These are phyloP conservation scores for Platorchestia sp. DNA, from an alignment of 1,140 invertebrate genomes.

Conservation along the genomic window DNA sequence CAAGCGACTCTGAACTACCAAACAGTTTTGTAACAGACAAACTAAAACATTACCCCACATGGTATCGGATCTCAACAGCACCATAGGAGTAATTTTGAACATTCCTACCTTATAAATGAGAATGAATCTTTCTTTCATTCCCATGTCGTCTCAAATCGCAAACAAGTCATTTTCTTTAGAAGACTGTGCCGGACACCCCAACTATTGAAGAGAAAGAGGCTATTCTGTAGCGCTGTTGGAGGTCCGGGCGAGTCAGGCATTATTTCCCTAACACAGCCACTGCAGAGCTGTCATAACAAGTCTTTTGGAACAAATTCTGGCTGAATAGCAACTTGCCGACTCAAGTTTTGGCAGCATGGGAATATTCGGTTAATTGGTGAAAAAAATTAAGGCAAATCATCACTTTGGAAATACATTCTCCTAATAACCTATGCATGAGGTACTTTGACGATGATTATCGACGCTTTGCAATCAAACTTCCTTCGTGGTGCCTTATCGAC, in stretches of 20 bases:
- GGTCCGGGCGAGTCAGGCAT: constrained; percentile 13
- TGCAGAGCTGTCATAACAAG: not conserved
- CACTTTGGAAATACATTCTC: no score
- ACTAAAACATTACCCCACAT: no score
- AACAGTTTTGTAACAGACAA: no score
- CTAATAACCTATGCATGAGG: no score
- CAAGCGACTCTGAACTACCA: no score
- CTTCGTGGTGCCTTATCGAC: no score
- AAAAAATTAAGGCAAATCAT: not conserved
- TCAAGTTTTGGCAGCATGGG: not conserved
- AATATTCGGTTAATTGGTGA: not conserved
- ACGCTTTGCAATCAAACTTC: no score
- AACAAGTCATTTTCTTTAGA: constrained; percentile 1
- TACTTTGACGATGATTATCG: no score
- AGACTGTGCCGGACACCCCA: constrained; percentile 15
- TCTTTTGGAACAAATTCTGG: not conserved
- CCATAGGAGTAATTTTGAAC: not conserved
- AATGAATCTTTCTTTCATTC: not conserved
- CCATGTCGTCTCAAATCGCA: not conserved
- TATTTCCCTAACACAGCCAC: not conserved
- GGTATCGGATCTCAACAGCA: not conserved
- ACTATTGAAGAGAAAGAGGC: constrained; percentile 20
- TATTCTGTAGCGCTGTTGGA: not conserved
- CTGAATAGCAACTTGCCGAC: not conserved
- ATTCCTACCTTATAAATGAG: not conserved